Evolutionary conservation across 2,113 vertebrate genomes (phyloP).

Genomic region (Carettochelys insculpta): DNA sequence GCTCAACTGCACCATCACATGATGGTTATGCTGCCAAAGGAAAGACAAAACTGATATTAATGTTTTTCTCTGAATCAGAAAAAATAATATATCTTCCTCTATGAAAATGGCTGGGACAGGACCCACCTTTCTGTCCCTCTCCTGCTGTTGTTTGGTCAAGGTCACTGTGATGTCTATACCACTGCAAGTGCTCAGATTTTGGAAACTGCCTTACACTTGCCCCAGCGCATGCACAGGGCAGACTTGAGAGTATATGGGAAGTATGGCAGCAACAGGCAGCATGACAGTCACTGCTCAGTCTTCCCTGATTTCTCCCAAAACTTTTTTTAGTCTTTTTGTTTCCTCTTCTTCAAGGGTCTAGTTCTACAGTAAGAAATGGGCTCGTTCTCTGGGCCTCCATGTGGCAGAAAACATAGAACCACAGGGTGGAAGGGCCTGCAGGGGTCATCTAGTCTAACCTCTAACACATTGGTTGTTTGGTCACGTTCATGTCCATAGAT

Average conservation of each 20-base stretch:
- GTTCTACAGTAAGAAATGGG: not conserved
- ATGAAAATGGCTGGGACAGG: fast-evolving
- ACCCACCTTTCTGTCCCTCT: fast-evolving
- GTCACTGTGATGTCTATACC: not conserved
- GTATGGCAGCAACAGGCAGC: fast-evolving
- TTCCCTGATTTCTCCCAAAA: not conserved
- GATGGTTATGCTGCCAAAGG: not conserved
- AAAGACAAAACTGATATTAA: not conserved
- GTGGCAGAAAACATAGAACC: not conserved
- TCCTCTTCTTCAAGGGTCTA: not conserved
- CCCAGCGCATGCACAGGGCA: not conserved
- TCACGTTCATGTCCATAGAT: not conserved
- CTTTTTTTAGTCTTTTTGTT: not conserved
- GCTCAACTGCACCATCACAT: not conserved
- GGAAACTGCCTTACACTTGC: not conserved
- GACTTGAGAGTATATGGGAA: fast-evolving
- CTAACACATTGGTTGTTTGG: not conserved
- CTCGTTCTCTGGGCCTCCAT: fast-evolving
- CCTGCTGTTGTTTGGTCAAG: not conserved
- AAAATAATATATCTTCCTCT: not conserved
- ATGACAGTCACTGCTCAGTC: fast-evolving
- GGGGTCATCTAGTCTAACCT: not conserved
- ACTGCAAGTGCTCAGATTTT: not conserved
- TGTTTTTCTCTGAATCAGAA: not conserved
- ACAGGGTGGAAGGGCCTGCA: not conserved